phyloP scores from a whole-genome alignment of 2,888 invertebrate genomes.

The Venusia cambrica region DNA sequence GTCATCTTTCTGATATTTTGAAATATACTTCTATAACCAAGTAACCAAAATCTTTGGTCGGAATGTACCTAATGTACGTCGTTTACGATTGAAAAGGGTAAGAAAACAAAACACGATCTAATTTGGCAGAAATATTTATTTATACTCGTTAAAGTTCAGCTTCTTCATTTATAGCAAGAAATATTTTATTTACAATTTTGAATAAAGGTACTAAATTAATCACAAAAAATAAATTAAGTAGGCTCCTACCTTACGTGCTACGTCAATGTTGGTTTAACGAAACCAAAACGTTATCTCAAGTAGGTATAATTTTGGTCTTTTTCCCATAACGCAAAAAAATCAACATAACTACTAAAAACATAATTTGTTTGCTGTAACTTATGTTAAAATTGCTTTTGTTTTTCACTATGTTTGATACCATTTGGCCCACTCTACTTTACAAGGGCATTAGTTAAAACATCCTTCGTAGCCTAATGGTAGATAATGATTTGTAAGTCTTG shows the following conservation, averaged over 20 bases:
- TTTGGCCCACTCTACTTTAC: too few species aligned
- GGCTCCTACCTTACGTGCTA: constrained; percentile 61
- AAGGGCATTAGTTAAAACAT: too few species aligned
- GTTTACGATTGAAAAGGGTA: constrained; percentile 16
- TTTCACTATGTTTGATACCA: too few species aligned
- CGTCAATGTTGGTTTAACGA: constrained; percentile 64
- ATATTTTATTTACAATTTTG: constrained; percentile 72
- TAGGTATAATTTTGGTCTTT: constrained; percentile 62
- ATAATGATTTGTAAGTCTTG: too few species aligned
- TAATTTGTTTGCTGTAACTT: constrained; percentile 57
- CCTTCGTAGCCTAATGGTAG: too few species aligned
- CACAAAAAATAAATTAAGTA: constrained; percentile 75
- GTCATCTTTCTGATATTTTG: constrained; percentile 29
- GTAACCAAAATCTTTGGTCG: too few species aligned
- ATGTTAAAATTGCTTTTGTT: too few species aligned
- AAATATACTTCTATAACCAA: too few species aligned
- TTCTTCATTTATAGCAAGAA: constrained; percentile 72
- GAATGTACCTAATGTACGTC: too few species aligned
- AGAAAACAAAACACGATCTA: constrained; percentile 53
- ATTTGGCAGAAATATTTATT: constrained; percentile 82
- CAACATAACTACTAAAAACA: constrained; percentile 49
- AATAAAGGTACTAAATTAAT: constrained; percentile 72
- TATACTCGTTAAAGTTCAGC: constrained; percentile 77
- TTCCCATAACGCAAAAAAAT: constrained; percentile 49
- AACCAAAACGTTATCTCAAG: constrained; percentile 52